Base-by-base conservation (phyloP, 1,140 invertebrate species). In the Trichomalopsis sarcophagae region DNA sequence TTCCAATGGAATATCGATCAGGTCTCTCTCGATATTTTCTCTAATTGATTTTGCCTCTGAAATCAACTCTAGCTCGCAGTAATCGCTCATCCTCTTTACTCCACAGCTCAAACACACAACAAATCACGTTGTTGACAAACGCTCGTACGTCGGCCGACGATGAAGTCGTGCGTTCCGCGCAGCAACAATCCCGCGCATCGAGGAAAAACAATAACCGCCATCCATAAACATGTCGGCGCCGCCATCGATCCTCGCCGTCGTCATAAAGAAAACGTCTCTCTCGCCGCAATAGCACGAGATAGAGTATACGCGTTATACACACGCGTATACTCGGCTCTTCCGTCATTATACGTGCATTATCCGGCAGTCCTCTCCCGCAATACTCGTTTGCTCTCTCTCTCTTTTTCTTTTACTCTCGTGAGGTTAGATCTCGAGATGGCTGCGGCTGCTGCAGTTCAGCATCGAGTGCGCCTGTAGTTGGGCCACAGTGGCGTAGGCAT, bases 261-360 rank as follows among this genome's bases (percentile, higher is more conserved):
- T 74, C 69, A 27, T 82, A 82, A 82, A 82, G 13, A 55, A 44
- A 69, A n/a, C 40, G 33, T 27, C 78, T 14, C 36, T 44, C 36
- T 44, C 33, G n/a, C 33, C 21, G 66, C 11, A 13, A 50, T 50
- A 62, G 27, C 2, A n/a, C 55, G 7, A 21, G 55, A 71, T 73
- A 33, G 30, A 44, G 71, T 23, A 73, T 82, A 82, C 21, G 40
- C 62, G 47, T 17, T 75, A 33, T 27, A 62, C n/a, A 10, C n/a
- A 27, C 47, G 11, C 6, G 36, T 73, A 33, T 33, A n/a, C 27
- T 27, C 14, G 27, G 21, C 11, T 47, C 44, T 73, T 69, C 27
- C 76, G 66, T 79, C 76, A 79, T 79, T 84, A 68, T 40, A 73
- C 33, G 75, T 84, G 27, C 68, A 55, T 79, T 73, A 55, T 27